Evolutionary conservation across 2,888 invertebrate species (phyloP).

Genomic region (Brassicogethes aeneus): DNA sequence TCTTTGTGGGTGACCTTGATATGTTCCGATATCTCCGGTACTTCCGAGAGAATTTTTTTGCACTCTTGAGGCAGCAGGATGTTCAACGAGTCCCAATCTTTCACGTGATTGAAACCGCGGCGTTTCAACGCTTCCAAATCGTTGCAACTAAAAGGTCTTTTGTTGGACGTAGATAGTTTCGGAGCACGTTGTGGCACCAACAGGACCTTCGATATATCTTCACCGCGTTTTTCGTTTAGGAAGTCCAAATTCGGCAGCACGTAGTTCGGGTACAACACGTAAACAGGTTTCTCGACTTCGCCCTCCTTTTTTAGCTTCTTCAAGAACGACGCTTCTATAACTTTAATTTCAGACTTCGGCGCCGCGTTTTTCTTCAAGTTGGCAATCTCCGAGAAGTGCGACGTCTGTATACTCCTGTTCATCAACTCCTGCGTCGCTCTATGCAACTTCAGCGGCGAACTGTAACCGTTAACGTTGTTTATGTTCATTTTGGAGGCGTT

Average conservation of each 20-base stretch:
- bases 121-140: conserved; percentile 74
- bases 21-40: conserved; percentile 66
- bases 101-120: conserved; percentile 74
- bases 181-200: conserved; percentile 56
- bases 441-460: neutral
- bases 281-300: conserved; percentile 63
- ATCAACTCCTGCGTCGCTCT: conserved; percentile 41
- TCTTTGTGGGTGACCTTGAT: conserved; percentile 50
- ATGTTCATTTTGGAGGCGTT: conserved; percentile 39
- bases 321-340: conserved; percentile 62
- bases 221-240: conserved; percentile 45
- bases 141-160: conserved; percentile 69
- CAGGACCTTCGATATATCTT: conserved; percentile 53
- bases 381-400: conserved; percentile 40
- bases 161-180: conserved; percentile 38
- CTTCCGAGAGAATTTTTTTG: conserved; percentile 65
- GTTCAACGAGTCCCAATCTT: conserved; percentile 90
- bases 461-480: conserved; percentile 43
- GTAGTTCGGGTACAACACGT: conserved; percentile 86
- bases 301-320: conserved; percentile 50
- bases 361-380: conserved; percentile 28
- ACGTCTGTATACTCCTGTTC: conserved; percentile 71
- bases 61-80: conserved; percentile 81
- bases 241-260: conserved; percentile 84
- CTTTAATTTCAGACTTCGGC: conserved; percentile 45